phyloP scores from a whole-genome alignment of 2,888 invertebrate genomes.

The Spatulosminthurus flaviceps region DNA sequence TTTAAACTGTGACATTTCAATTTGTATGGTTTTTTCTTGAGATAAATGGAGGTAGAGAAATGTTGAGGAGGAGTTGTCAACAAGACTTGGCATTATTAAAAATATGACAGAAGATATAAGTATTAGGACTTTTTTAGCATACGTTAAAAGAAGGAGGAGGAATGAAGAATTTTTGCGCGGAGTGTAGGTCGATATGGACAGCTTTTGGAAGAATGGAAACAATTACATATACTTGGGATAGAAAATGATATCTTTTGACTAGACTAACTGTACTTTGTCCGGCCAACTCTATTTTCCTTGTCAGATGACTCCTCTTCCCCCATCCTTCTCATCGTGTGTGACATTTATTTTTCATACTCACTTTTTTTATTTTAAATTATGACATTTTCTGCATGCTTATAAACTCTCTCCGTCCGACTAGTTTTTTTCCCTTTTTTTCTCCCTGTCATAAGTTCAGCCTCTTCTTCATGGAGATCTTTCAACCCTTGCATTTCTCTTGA shows the following conservation, averaged over 20 bases:
- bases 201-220: slow-evolving; percentile 3
- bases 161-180: neutral
- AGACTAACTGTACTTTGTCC: slow-evolving; percentile 26
- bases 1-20: no score
- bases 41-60: no score
- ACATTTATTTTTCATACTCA: slow-evolving; percentile 52
- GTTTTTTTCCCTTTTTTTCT: slow-evolving; percentile 6
- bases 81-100: no score
- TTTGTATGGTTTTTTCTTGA: no score
- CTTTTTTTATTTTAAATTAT: slow-evolving; percentile 18
- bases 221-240: slow-evolving; percentile 6
- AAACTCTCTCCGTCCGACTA: slow-evolving; percentile 25
- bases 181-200: neutral
- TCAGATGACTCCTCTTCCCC: slow-evolving; percentile 43
- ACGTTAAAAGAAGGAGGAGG: neutral
- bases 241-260: slow-evolving; percentile 30
- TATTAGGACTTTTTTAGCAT: no score
- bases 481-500: no score
- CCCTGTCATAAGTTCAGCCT: no score
- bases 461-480: no score
- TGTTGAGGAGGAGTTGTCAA: no score
- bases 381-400: slow-evolving; percentile 38
- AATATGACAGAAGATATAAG: no score
- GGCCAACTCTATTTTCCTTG: slow-evolving; percentile 41
- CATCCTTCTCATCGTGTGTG: slow-evolving; percentile 54